phyloP scores from a whole-genome alignment of 2,797 vertebrate species.

The Galago senegalensis region DNA sequence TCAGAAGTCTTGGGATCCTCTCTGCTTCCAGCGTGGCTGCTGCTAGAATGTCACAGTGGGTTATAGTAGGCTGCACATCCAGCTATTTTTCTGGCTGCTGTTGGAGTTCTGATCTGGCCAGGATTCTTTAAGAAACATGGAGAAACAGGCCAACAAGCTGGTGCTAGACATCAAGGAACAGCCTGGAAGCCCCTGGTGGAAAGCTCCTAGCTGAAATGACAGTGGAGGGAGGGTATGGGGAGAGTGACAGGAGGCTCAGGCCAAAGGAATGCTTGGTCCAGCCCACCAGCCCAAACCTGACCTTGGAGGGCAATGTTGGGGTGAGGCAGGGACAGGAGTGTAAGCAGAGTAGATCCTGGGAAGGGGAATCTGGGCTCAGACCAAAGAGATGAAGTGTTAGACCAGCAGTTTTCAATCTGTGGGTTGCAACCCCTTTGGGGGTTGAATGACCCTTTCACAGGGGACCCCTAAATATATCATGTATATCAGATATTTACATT shows the following conservation, averaged over 20 bases:
- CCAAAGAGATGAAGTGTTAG: conserved; percentile 63
- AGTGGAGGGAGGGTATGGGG: background rate
- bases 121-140: conserved; percentile 31
- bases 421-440: too few species aligned
- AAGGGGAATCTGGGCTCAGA: conserved; percentile 51
- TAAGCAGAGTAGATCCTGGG: conserved; percentile 24
- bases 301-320: conserved; percentile 64
- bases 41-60: background rate
- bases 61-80: background rate
- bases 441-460: too few species aligned
- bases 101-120: background rate
- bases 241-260: background rate
- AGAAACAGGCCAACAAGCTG: background rate
- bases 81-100: background rate
- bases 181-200: background rate
- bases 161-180: background rate
- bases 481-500: too few species aligned
- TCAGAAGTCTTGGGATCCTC: background rate
- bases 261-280: background rate
- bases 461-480: too few species aligned
- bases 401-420: background rate
- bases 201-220: background rate
- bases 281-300: conserved; percentile 40
- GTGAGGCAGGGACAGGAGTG: conserved; percentile 40
- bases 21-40: background rate